A percentile compares a stretch with the other conserved stretches of the same genome.
Conservation (phyloP, 1,140 invertebrate species). For the Calosoma granatense region DNA sequence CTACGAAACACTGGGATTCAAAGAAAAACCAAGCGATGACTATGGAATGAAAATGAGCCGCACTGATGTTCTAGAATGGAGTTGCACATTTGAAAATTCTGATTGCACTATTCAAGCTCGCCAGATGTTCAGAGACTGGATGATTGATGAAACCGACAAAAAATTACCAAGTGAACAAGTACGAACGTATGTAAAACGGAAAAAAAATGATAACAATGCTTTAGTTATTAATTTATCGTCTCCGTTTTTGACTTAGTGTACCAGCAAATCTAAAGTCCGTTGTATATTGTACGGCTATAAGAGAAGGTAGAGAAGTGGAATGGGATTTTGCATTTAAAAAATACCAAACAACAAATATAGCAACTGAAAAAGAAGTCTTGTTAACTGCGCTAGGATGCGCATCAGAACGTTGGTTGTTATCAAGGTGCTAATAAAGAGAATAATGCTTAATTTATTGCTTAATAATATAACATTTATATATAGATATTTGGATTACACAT, state of each 20-base stretch:
- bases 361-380: conserved; percentile 52
- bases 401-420: conserved; percentile 59
- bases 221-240: too few relatives aligned
- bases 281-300: conserved; percentile 70
- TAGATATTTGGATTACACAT: conserved; percentile 50
- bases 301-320: conserved; percentile 56
- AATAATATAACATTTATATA: too few relatives aligned
- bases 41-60: conserved; percentile 44
- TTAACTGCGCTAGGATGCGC: conserved; percentile 59
- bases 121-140: conserved; percentile 48
- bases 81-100: conserved; percentile 46
- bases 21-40: conserved; percentile 47
- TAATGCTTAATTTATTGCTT: conserved; percentile 15
- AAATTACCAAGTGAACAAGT: neutral
- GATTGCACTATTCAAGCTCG: conserved; percentile 50
- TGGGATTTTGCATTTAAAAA: conserved; percentile 74
- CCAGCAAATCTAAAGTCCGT: conserved; percentile 59
- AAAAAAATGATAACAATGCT: neutral
- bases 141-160: conserved; percentile 42
- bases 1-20: conserved; percentile 41
- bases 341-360: conserved; percentile 58
- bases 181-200: too few relatives aligned
- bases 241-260: too few relatives aligned
- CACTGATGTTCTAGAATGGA: too few relatives aligned
- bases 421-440: conserved; percentile 39